phyloP scores from a whole-genome alignment of 2,113 vertebrate genomes.

The Stegastes partitus region DNA sequence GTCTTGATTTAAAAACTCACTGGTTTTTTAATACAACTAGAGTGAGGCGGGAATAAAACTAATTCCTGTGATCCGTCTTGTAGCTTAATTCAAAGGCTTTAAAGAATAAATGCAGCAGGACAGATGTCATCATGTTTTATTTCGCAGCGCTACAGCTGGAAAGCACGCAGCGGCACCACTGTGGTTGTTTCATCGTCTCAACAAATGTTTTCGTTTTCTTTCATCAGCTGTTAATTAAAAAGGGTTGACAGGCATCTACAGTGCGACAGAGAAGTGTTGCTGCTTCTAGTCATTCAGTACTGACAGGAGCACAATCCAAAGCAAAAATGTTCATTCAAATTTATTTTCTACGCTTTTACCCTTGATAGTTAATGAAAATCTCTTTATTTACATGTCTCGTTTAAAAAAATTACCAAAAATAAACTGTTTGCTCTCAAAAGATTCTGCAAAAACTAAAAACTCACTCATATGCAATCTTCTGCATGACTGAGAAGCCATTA shows the following conservation, averaged over 20 bases:
- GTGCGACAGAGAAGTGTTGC: not conserved
- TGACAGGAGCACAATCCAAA: too few species aligned
- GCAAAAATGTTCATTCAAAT: too few species aligned
- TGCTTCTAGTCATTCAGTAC: not conserved
- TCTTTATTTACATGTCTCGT: too few species aligned
- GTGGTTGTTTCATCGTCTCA: not conserved
- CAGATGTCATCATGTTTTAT: constrained; percentile 27
- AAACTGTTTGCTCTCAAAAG: too few species aligned
- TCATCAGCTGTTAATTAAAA: constrained; percentile 51
- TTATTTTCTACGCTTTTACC: too few species aligned
- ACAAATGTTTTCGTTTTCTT: constrained; percentile 59
- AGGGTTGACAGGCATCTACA: not conserved
- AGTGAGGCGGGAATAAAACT: not conserved
- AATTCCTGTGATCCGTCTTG: not conserved
- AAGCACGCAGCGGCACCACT: too few species aligned
- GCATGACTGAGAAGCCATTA: too few species aligned
- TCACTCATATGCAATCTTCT: too few species aligned
- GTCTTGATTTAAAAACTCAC: not conserved
- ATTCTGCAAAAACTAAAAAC: too few species aligned
- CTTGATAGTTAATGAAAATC: too few species aligned
- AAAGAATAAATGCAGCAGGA: not conserved
- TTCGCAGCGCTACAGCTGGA: constrained; percentile 1
- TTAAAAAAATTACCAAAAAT: too few species aligned
- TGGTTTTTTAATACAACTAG: not conserved
- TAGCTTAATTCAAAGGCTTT: not conserved